Base-by-base conservation (phyloP, 2,113 vertebrate species). In the Nicator chloris region DNA sequence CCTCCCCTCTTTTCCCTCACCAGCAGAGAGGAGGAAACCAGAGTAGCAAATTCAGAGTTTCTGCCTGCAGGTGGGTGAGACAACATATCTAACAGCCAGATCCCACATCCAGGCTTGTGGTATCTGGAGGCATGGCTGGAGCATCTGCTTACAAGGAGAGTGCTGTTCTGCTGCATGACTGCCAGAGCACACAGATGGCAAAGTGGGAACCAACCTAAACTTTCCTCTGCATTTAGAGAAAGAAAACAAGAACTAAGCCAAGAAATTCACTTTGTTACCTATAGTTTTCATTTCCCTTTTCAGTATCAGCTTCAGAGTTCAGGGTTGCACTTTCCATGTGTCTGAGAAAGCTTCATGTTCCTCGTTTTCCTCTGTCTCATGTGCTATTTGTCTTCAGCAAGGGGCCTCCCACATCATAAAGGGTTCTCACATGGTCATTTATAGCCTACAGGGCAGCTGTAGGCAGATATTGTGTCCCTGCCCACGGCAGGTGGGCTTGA, bases 371-470 rank as follows among this genome's bases (percentile, higher is more conserved):
- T 65, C 53, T 42, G 35, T 57, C 33, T 50, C 26, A 6, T 3
- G 7, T 22, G 37, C 20, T 61, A 9, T 44, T 64, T 88, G 37
- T 23, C 56, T 72, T 75, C 56, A 88, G 35, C 51, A 70, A 73
- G 24, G 18, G 15, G 0, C 1, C 3, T 7, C 19, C 26, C 10
- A 23, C 13, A 11, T 4, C 24, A 33, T 12, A 56, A 23, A 65
- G 11, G 14, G 9, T 39, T 92, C 47, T 84, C 57, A 78, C 15
- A 16, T 51, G 24, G 22, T 69, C n/a, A 16, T 72, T 79, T n/a
- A 16, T 8, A 35, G 47, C 21, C 33, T 77, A 56, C 20, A 39
- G 16, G 35, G 35, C 1, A 13, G 59, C 68, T 57, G 9, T 19
- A 80, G 53, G 44, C 47, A 81, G 22, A 81, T 37, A 42, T 3